A percentile compares a stretch with the other conserved stretches of the same genome.
These are phyloP conservation scores for Picathartes gymnocephalus DNA, from an alignment of 2,113 vertebrate species.

Conservation along the genomic window DNA sequence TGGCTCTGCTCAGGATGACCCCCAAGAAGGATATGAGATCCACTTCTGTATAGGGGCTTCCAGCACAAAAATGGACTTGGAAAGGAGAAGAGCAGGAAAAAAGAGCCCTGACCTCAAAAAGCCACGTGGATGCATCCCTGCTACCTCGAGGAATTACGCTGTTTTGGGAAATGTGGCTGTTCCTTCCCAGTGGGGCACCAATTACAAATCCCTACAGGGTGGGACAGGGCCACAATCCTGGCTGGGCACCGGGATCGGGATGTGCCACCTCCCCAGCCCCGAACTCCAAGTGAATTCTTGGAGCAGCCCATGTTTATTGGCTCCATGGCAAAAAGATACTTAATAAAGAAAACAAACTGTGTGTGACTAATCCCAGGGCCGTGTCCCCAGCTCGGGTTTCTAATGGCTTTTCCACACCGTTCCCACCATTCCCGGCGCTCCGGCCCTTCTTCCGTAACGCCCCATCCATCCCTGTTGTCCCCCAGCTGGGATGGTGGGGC, in stretches of 20 bases:
- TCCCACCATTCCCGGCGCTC: not conserved
- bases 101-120: not conserved
- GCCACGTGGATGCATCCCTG: not conserved
- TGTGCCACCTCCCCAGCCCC: not conserved
- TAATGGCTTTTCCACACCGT: not conserved
- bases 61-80: not conserved
- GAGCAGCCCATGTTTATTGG: not conserved
- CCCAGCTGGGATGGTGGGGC: not conserved
- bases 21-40: not conserved
- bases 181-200: rapidly evolving
- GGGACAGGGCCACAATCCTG: rapidly evolving
- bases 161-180: not conserved
- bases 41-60: rapidly evolving
- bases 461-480: not conserved
- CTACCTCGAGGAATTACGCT: rapidly evolving
- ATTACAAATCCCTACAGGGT: not conserved
- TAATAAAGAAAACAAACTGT: conserved; percentile 36
- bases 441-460: not conserved
- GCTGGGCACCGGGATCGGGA: rapidly evolving
- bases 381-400: not conserved
- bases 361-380: not conserved
- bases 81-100: not conserved
- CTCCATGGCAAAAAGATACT: not conserved
- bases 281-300: not conserved
- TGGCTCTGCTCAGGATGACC: not conserved